phyloP scores from a whole-genome alignment of 2,797 vertebrate genomes.

The Tenualosa ilisha region DNA sequence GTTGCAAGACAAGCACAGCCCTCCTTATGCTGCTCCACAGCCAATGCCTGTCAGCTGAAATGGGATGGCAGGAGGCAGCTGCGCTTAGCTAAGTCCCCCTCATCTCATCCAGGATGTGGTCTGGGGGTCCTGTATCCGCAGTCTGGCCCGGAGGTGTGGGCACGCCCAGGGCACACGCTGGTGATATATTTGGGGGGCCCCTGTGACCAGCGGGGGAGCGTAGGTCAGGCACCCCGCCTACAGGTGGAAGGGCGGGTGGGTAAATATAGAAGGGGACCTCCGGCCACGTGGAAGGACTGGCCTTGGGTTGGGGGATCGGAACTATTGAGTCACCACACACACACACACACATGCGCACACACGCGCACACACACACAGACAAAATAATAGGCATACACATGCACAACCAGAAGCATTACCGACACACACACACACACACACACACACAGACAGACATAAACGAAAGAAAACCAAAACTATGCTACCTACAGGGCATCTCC shows the following conservation, averaged over 20 bases:
- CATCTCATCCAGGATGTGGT: neutral
- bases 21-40: neutral
- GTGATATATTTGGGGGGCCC: conserved; percentile 25
- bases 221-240: neutral
- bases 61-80: neutral
- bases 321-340: neutral
- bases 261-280: conserved; percentile 9
- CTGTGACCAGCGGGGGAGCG: neutral
- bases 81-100: neutral
- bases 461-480: neutral
- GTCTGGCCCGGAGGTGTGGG: conserved; percentile 8
- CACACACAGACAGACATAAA: neutral
- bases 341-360: conserved; percentile 5
- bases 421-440: neutral
- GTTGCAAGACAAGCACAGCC: conserved; percentile 11
- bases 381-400: neutral
- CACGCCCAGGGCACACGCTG: neutral
- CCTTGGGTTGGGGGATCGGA: neutral
- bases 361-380: neutral
- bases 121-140: neutral
- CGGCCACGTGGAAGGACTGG: conserved; percentile 17
- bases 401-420: neutral
- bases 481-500: neutral
- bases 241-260: neutral
- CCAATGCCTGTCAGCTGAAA: neutral